Evolutionary conservation across 2,888 invertebrate genomes (phyloP).

Genomic region (Drosophila hamatofila): DNA sequence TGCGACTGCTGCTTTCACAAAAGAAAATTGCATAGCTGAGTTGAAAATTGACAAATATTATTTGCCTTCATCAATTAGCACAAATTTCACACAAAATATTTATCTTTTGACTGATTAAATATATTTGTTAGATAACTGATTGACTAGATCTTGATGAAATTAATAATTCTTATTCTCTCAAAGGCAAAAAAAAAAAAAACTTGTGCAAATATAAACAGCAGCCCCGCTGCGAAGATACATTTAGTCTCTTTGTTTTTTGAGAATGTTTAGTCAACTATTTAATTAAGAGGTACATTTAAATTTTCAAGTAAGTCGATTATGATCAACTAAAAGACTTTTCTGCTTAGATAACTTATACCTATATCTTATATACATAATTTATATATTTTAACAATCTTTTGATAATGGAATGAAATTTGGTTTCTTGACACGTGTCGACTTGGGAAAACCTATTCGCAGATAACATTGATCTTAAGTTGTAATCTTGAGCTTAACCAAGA

Average conservation of each 20-base stretch:
- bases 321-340: not conserved
- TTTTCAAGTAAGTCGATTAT: not conserved
- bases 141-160: conserved; percentile 6
- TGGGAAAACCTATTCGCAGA: not conserved
- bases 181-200: not conserved
- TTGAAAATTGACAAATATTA: conserved; percentile 3
- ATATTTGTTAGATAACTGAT: conserved; percentile 3
- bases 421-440: not conserved
- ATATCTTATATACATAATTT: not conserved
- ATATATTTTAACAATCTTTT: not conserved
- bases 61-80: conserved; percentile 12
- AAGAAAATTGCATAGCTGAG: not conserved
- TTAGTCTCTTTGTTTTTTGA: not conserved
- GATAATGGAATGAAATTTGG: not conserved
- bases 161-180: conserved; percentile 4
- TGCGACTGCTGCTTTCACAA: not conserved
- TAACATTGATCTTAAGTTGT: conserved; percentile 3
- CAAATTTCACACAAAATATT: conserved; percentile 37
- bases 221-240: not conserved
- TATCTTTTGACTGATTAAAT: conserved; percentile 12
- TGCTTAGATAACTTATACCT: not conserved
- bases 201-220: conserved; percentile 11
- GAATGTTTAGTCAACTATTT: not conserved
- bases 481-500: not conserved
- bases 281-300: not conserved